phyloP scores from a whole-genome alignment of 1,140 invertebrate genomes.

The Neodiprion fabricii region DNA sequence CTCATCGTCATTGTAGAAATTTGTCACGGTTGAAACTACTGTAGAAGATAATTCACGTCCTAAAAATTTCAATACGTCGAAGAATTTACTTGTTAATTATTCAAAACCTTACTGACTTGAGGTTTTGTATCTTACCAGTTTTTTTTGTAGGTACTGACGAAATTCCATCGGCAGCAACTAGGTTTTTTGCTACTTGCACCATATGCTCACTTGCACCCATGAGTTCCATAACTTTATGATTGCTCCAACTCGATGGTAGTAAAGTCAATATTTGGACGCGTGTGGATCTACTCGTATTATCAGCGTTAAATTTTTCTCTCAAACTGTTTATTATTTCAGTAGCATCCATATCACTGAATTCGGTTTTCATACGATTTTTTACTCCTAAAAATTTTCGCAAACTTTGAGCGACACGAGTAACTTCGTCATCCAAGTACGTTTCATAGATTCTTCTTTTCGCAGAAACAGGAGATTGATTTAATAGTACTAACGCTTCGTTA shows the following conservation, averaged over 20 bases:
- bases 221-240: slow-evolving; percentile 12
- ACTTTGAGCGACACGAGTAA: not conserved
- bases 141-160: slow-evolving; percentile 12
- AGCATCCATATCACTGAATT: not conserved
- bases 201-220: slow-evolving; percentile 17
- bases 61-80: too few species aligned
- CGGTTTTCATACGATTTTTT: not conserved
- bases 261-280: slow-evolving; percentile 22
- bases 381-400: slow-evolving; percentile 6
- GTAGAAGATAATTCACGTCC: too few species aligned
- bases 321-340: slow-evolving; percentile 1
- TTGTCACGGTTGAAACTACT: too few species aligned
- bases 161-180: slow-evolving; percentile 10
- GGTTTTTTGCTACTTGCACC: slow-evolving; percentile 10
- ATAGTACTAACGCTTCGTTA: slow-evolving; percentile 13
- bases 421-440: slow-evolving; percentile 18
- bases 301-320: slow-evolving; percentile 24
- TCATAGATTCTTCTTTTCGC: slow-evolving; percentile 12
- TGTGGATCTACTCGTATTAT: slow-evolving; percentile 8
- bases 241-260: slow-evolving; percentile 14
- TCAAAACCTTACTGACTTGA: too few species aligned
- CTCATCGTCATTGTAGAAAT: slow-evolving; percentile 25
- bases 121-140: slow-evolving; percentile 10
- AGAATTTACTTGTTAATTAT: too few species aligned
- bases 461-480: slow-evolving; percentile 13